Base-by-base conservation (phyloP, 2,888 invertebrate genomes). In the Xanthorhoe designata region DNA sequence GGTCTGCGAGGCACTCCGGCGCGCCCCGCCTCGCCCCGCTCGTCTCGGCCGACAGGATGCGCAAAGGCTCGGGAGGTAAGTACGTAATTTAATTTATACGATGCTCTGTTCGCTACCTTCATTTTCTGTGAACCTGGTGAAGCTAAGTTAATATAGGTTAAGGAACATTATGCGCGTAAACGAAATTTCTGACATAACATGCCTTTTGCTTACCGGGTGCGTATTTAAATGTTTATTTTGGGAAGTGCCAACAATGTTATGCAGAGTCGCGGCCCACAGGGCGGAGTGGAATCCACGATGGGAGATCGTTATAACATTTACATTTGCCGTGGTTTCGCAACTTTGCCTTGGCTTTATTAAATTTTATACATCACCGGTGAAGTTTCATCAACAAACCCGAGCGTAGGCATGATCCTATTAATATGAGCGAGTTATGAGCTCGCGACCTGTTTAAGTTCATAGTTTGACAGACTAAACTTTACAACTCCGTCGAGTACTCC, bases 101-200 rank as follows among this genome's bases (percentile, higher is more conserved):
- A 54, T 62, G 70, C 73, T 73, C 73, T 76, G 73, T 73, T 73
- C 73, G 58, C 61, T 66, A 61, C 57, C 68, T 67, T 71, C 70
- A 66, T 75, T 76, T 77, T 72, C 70, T 64, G 72, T 68, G 72
- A 70, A 72, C 71, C 74, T 74, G 77, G 72, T 69, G 73, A 70
- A 73, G 73, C 72, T 74, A 78, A 80, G 74, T 80, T 79, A 77
- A 80, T 72, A 71, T 69, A 64, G 65, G 66, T 71, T 70, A 67
- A 67, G 61, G 66, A 70, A 67, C 70, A 70, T 69, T 69, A 70
- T 69, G 66, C 67, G 69, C 65, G 70, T 69, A 68, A 67, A 69
- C 70, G 61, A 64, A 71, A 68, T 69, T 68, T 70, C 70, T 68
- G 59, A 68, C 68, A 69, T 67, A 73, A 67, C 68, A 67, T 64